Conservation (phyloP, 2,113 vertebrate genomes). For the Eclectus roratus region DNA sequence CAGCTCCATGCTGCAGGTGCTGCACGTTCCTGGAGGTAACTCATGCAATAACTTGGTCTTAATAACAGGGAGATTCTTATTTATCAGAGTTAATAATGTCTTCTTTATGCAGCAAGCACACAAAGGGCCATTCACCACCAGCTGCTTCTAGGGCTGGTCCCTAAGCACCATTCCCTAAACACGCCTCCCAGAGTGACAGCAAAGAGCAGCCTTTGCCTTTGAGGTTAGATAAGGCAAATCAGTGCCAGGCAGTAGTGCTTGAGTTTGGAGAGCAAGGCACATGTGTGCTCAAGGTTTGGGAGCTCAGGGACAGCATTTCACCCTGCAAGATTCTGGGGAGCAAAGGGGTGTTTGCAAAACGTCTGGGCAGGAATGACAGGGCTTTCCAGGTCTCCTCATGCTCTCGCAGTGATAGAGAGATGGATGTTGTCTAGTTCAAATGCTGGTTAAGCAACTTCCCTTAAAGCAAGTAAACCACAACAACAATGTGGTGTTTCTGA, state of each 20-base stretch:
- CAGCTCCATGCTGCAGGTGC: neutral
- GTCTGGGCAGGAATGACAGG: neutral
- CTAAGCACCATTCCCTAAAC: rapidly evolving
- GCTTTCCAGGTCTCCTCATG: neutral
- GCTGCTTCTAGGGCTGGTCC: rapidly evolving
- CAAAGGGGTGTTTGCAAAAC: neutral
- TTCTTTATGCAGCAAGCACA: neutral
- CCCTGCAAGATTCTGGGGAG: neutral
- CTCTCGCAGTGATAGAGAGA: neutral
- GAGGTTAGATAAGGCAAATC: neutral
- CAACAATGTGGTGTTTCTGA: neutral
- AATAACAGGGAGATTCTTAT: neutral
- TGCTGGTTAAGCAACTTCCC: neutral
- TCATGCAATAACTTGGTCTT: rapidly evolving
- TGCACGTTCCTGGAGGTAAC: rapidly evolving
- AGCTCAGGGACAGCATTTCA: rapidly evolving
- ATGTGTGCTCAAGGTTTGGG: rapidly evolving
- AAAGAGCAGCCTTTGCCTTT: neutral
- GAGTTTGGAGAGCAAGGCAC: neutral
- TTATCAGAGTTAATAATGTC: neutral
- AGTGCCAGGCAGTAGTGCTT: rapidly evolving
- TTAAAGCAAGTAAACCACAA: neutral
- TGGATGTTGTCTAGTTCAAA: neutral
- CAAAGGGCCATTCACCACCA: neutral
- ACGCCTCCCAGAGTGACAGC: rapidly evolving